Conservation (phyloP, 2,797 vertebrate genomes). For the Syndactyla subalaris region DNA sequence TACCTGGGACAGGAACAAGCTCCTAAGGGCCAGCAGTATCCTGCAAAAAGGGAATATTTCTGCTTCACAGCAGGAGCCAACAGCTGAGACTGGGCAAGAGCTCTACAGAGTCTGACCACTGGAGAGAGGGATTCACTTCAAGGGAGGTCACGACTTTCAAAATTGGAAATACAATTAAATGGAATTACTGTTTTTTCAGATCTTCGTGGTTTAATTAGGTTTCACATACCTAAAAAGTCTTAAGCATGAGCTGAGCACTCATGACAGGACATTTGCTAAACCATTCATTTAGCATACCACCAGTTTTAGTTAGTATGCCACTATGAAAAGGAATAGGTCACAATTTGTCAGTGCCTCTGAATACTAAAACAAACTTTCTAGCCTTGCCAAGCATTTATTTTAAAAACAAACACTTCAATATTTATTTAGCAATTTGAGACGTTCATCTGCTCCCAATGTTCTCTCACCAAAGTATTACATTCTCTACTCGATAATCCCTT, state of each 20-base stretch:
- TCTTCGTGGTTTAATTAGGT: neutral
- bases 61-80: neutral
- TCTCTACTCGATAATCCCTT: neutral
- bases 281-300: neutral
- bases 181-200: slow-evolving; percentile 19
- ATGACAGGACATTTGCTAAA: neutral
- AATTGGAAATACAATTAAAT: neutral
- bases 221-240: neutral
- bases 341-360: neutral
- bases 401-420: slow-evolving; percentile 38
- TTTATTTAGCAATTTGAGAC: slow-evolving; percentile 47
- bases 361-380: slow-evolving; percentile 14
- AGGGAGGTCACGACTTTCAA: neutral
- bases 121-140: neutral
- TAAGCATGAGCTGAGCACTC: neutral
- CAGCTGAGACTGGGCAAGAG: neutral
- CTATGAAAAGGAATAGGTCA: neutral
- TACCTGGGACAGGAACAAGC: neutral
- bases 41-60: neutral
- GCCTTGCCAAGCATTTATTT: slow-evolving; percentile 14
- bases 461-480: neutral
- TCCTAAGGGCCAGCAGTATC: neutral
- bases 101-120: neutral
- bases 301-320: neutral
- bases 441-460: slow-evolving; percentile 17